Evolutionary conservation across 2,888 invertebrate species (phyloP).

Genomic region (Selenia dentaria): DNA sequence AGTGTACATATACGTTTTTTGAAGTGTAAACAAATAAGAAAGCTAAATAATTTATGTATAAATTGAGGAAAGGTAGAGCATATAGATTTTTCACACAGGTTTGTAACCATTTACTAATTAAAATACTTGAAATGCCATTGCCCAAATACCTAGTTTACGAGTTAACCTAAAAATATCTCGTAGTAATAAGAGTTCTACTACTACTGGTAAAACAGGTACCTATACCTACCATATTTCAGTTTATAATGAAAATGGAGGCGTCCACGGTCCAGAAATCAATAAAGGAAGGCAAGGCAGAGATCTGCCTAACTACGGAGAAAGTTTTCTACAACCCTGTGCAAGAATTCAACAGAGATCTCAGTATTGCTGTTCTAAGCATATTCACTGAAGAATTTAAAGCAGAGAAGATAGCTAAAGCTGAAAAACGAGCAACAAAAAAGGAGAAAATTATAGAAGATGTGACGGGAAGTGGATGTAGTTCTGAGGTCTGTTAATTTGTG

Average conservation of each 20-base stretch:
- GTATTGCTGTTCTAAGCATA: slow-evolving; percentile 89
- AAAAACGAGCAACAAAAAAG: slow-evolving; percentile 44
- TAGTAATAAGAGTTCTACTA: too few species aligned
- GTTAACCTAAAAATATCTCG: slow-evolving; percentile 16
- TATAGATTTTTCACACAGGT: too few species aligned
- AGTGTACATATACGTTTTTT: too few species aligned
- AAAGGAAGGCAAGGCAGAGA: slow-evolving; percentile 92
- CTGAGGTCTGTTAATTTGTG: slow-evolving; percentile 30
- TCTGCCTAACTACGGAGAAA: slow-evolving; percentile 87
- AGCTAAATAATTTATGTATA: too few species aligned
- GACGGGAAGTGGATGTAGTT: slow-evolving; percentile 22
- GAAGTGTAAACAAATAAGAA: too few species aligned
- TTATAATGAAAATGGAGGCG: slow-evolving; percentile 57
- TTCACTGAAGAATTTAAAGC: slow-evolving; percentile 82
- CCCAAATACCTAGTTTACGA: too few species aligned
- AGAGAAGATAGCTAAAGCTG: slow-evolving; percentile 48
- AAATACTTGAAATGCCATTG: too few species aligned
- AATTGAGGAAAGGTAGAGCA: too few species aligned
- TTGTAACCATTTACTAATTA: too few species aligned
- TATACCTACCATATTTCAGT: slow-evolving; percentile 38
- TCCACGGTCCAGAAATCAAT: slow-evolving; percentile 64
- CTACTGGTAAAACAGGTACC: too few species aligned
- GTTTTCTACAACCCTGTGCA: slow-evolving; percentile 99
- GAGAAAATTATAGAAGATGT: slow-evolving; percentile 33
- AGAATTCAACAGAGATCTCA: slow-evolving; percentile 98